These are phyloP conservation scores for Marcusenius ussheri DNA, from an alignment of 2,113 vertebrate genomes.

Conservation along the genomic window DNA sequence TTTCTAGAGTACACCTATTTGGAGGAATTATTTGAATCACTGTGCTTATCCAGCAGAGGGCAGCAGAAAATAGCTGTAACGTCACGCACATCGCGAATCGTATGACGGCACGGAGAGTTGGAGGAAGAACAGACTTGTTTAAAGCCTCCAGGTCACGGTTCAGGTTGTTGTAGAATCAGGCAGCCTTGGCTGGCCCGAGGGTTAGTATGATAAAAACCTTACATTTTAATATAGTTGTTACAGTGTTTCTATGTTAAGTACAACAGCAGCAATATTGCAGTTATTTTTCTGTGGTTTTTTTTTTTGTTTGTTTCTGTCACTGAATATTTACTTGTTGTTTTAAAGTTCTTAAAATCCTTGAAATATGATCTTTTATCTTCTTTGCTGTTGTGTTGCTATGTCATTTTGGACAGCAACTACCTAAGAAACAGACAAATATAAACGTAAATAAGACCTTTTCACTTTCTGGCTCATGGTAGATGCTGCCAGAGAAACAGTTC, in stretches of 20 bases:
- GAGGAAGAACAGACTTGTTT: neutral
- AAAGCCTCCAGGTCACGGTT: neutral
- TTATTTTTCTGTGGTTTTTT: neutral
- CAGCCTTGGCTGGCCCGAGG: neutral
- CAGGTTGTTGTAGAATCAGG: neutral
- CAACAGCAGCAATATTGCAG: neutral
- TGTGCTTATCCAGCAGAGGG: neutral
- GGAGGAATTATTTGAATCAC: neutral
- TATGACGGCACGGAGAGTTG: neutral
- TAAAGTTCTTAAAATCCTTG: neutral
- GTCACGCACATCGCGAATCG: neutral
- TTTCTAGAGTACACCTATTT: neutral
- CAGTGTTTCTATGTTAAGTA: neutral
- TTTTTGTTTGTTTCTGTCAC: neutral
- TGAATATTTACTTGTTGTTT: neutral
- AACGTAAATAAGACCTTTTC: neutral
- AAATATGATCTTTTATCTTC: neutral
- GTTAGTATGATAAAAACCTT: neutral
- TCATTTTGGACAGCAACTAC: neutral
- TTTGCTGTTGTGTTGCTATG: neutral
- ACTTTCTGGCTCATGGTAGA: neutral
- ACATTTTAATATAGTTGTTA: neutral
- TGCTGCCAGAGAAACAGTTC: neutral
- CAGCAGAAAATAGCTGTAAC: neutral
- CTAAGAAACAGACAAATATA: neutral